Conservation (phyloP, 30 jellyfish, hydroid and myxozoan species). For the Cassiopea andromeda region DNA sequence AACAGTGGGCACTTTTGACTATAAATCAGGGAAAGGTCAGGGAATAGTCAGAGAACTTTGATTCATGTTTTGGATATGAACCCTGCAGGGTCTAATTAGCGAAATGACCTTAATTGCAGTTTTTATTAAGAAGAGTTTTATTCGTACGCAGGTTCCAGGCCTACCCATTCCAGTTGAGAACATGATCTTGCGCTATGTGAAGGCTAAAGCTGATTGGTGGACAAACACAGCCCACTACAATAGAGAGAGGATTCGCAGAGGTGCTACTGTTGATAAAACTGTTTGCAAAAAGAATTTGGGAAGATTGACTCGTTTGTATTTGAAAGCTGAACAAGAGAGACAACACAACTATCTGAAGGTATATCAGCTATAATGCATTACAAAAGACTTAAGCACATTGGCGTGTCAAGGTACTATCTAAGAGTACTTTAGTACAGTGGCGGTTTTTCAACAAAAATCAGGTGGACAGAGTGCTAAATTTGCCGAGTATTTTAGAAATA, state of each 20-base stretch:
- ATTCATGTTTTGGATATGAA: background rate
- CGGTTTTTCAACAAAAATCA: too few species aligned
- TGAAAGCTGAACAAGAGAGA: conserved; percentile 99
- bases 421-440: too few species aligned
- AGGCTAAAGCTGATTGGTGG: conserved; percentile 99
- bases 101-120: background rate
- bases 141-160: conserved; percentile 90
- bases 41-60: too few species aligned
- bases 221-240: conserved; percentile 99
- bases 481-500: too few species aligned
- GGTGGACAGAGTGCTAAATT: too few species aligned
- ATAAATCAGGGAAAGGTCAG: too few species aligned
- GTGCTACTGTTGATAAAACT: conserved; percentile 99
- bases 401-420: too few species aligned
- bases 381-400: too few species aligned
- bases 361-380: background rate
- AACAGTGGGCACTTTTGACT: too few species aligned
- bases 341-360: conserved; percentile 96
- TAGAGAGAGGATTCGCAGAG: conserved; percentile 98
- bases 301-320: conserved; percentile 90
- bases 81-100: background rate
- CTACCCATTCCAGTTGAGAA: conserved; percentile 99
- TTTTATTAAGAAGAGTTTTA: background rate
- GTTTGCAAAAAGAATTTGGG: conserved; percentile 99
- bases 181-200: conserved; percentile 98